Evolutionary conservation across 2,797 vertebrate genomes (phyloP).

Genomic region (Clarias platycephalus): DNA sequence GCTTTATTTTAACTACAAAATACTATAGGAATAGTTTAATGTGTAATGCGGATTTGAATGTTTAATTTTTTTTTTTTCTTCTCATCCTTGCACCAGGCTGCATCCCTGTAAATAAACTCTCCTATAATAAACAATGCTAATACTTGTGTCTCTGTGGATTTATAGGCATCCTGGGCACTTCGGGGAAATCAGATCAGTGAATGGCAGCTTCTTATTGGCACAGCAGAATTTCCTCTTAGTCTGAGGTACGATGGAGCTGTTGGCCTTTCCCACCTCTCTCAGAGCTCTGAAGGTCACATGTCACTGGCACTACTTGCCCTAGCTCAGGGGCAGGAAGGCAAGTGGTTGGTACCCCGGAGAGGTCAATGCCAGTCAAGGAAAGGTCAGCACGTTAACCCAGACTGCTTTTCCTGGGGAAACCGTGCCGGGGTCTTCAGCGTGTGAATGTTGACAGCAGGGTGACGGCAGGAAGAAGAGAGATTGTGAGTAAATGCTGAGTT

Average conservation of each 20-base stretch:
- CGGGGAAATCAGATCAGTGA: slow-evolving; percentile 46
- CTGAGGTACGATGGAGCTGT: slow-evolving; percentile 34
- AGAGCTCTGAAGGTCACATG: slow-evolving; percentile 47
- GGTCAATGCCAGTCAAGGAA: slow-evolving; percentile 48
- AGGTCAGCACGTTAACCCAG: slow-evolving; percentile 50
- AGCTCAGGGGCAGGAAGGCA: slow-evolving; percentile 48
- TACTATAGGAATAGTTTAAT: slow-evolving; percentile 32
- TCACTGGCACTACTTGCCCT: slow-evolving; percentile 49
- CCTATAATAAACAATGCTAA: background rate
- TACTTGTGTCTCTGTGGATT: slow-evolving; percentile 21
- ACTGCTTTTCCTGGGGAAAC: slow-evolving; percentile 56
- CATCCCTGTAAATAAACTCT: slow-evolving; percentile 29
- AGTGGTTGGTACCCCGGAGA: slow-evolving; percentile 43
- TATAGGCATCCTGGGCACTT: slow-evolving; percentile 33
- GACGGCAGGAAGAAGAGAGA: slow-evolving; percentile 29
- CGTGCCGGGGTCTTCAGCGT: slow-evolving; percentile 38
- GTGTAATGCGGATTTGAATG: background rate
- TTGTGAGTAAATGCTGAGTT: slow-evolving; percentile 36
- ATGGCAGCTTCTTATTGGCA: slow-evolving; percentile 32
- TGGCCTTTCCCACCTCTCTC: slow-evolving; percentile 42
- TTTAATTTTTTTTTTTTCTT: background rate
- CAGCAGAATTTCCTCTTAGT: slow-evolving; percentile 51
- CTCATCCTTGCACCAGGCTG: background rate
- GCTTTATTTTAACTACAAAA: background rate
- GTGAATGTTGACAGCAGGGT: slow-evolving; percentile 56